Conservation (phyloP, 1,140 invertebrate species). For the Cephus cinctus region DNA sequence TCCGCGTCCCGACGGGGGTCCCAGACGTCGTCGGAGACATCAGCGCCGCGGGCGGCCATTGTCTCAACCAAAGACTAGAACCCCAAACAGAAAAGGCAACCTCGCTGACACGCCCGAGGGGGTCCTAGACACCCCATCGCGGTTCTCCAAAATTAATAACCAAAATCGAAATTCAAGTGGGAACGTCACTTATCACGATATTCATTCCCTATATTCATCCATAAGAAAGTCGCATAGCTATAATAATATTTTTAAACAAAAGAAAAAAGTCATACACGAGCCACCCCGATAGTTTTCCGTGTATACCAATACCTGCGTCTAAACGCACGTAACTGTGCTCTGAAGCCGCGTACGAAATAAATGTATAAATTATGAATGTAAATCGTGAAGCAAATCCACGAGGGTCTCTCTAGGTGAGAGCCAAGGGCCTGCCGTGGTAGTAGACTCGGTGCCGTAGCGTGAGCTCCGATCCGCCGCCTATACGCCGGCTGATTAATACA, state of each 20-base stretch:
- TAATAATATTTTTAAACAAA: too few relatives aligned
- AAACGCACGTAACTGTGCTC: too few relatives aligned
- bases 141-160: conserved; percentile 48
- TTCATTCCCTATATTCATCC: too few relatives aligned
- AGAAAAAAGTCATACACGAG: too few relatives aligned
- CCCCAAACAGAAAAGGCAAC: conserved; percentile 14
- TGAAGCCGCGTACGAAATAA: too few relatives aligned
- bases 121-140: conserved; percentile 37
- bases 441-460: too few relatives aligned
- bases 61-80: conserved; percentile 38
- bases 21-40: conserved; percentile 55
- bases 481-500: conserved; percentile 16
- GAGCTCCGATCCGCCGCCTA: too few relatives aligned
- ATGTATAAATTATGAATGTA: conserved; percentile 28
- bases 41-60: conserved; percentile 51
- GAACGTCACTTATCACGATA: too few relatives aligned
- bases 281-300: too few relatives aligned
- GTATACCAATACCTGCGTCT: too few relatives aligned
- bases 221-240: too few relatives aligned
- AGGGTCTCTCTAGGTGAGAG: not conserved
- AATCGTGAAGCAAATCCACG: conserved; percentile 7
- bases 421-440: conserved; percentile 4
- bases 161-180: conserved; percentile 42
- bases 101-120: conserved; percentile 43
- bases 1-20: conserved; percentile 47